Evolutionary conservation across 2,113 vertebrate genomes (phyloP).

Genomic region (Mustela nigripes): DNA sequence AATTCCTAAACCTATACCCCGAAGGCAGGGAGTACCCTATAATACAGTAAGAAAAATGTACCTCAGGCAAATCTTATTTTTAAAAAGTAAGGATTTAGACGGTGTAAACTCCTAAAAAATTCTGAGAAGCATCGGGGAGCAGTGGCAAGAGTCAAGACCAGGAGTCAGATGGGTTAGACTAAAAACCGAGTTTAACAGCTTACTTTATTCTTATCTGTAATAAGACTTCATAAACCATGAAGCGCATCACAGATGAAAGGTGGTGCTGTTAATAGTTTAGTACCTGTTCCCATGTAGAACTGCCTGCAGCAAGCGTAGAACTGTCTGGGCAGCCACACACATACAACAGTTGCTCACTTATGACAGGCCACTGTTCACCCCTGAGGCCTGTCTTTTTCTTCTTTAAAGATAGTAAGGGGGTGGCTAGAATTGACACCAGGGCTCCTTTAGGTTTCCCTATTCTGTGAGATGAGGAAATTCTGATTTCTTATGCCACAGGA

Average conservation of each 20-base stretch:
- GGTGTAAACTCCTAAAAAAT: background rate
- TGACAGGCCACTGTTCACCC: background rate
- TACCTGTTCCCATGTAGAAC: background rate
- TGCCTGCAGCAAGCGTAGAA: background rate
- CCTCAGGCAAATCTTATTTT: background rate
- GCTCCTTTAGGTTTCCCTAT: background rate
- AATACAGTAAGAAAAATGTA: background rate
- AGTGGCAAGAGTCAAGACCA: background rate
- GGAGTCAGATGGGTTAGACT: background rate
- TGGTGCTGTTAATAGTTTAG: background rate
- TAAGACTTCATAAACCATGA: background rate
- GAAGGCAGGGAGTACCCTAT: background rate
- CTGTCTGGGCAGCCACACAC: background rate
- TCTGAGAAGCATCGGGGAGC: background rate
- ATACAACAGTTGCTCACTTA: accelerated
- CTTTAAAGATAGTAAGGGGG: background rate
- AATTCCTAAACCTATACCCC: background rate
- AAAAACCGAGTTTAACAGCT: background rate
- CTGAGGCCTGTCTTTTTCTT: background rate
- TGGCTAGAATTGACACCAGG: background rate
- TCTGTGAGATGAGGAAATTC: background rate
- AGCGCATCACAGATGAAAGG: background rate
- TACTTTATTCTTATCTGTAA: background rate
- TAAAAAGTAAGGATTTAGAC: background rate
- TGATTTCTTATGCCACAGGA: background rate